Percentiles rank a stretch among this genome's conserved stretches.
phyloP scores from a whole-genome alignment of 2,113 vertebrate genomes.

The Vulpes vulpes region DNA sequence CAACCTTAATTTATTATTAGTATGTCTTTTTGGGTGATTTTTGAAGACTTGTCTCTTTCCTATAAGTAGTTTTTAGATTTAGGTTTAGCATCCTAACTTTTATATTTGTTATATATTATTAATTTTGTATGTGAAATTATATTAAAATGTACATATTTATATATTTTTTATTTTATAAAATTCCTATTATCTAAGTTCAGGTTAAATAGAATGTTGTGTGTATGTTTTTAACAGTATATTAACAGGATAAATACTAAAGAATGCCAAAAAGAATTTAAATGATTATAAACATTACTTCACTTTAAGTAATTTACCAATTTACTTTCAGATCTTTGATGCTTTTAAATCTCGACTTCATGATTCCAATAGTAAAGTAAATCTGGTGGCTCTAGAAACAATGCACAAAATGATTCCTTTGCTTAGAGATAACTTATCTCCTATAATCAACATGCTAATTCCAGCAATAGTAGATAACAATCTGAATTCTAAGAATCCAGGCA shows the following conservation, averaged over 20 bases:
- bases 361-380: constrained; percentile 97
- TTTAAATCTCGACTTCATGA: constrained; percentile 95
- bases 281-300: constrained; percentile 45
- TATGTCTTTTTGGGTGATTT: constrained; percentile 29
- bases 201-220: background rate
- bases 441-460: constrained; percentile 95
- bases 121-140: too few relatives aligned
- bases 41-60: constrained; percentile 21
- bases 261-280: constrained; percentile 31
- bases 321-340: constrained; percentile 94
- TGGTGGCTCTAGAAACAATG: constrained; percentile 93
- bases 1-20: constrained; percentile 39
- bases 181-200: constrained; percentile 12
- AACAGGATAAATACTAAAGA: constrained; percentile 25
- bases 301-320: constrained; percentile 69
- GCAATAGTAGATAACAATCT: constrained; percentile 97
- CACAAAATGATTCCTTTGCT: constrained; percentile 92
- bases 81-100: constrained; percentile 46
- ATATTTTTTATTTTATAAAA: background rate
- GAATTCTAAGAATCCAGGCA: constrained; percentile 95
- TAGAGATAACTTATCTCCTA: constrained; percentile 91
- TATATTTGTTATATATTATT: background rate
- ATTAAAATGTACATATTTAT: too few relatives aligned
- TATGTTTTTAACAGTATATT: background rate
- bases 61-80: background rate